phyloP scores from a whole-genome alignment of 2,888 invertebrate genomes.

The Drosophila formosana region DNA sequence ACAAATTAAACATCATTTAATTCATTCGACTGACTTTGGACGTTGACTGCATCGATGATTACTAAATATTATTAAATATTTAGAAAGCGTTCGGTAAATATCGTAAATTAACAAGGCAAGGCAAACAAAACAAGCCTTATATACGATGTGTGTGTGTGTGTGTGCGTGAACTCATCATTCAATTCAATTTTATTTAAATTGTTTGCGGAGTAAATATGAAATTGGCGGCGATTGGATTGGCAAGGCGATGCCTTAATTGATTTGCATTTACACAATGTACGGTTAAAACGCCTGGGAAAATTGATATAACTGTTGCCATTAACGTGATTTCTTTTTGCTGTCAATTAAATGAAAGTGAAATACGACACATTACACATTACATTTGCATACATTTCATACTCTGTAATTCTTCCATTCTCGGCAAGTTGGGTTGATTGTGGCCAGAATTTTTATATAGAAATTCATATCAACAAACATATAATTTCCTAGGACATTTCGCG shows the following conservation, averaged over 20 bases:
- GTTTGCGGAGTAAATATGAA: conserved; percentile 9
- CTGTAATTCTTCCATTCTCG: neutral
- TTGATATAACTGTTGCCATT: conserved; percentile 41
- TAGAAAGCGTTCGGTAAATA: conserved; percentile 22
- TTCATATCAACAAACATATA: no score
- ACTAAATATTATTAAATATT: conserved; percentile 27
- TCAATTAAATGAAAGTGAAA: conserved; percentile 76
- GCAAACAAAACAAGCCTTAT: conserved; percentile 2
- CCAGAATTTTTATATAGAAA: no score
- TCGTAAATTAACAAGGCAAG: neutral
- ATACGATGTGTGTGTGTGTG: no score
- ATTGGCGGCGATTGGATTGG: conserved; percentile 6
- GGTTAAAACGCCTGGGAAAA: conserved; percentile 42
- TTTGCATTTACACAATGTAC: conserved; percentile 27
- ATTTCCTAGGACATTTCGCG: neutral
- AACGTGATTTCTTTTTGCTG: conserved; percentile 58
- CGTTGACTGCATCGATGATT: conserved; percentile 23
- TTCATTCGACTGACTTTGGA: conserved; percentile 36
- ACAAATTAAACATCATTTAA: conserved; percentile 31
- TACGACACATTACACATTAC: conserved; percentile 6
- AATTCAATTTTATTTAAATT: conserved; percentile 5
- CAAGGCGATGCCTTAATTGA: conserved; percentile 30
- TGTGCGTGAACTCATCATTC: conserved; percentile 16
- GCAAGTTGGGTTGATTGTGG: neutral
- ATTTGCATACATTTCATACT: conserved; percentile 12